Evolutionary conservation across 1,140 invertebrate species (phyloP).

Genomic region (Cecropterus lyciades): DNA sequence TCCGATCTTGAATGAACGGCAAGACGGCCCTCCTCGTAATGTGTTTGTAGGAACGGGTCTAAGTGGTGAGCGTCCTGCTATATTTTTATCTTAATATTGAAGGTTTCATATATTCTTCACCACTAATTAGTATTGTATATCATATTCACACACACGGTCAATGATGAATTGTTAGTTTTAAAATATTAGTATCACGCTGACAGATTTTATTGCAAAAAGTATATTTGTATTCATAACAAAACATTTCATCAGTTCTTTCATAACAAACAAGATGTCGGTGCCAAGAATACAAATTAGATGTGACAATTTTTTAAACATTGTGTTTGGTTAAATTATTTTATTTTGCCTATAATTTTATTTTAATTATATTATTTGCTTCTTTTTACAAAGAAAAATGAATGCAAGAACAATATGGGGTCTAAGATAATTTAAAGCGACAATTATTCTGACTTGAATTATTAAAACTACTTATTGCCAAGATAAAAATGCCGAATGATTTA

Average conservation of each 20-base stretch:
- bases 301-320: constrained; percentile 13
- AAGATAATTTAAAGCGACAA: no score
- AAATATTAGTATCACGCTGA: constrained; percentile 18
- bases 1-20: constrained; percentile 78
- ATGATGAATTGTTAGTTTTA: constrained; percentile 20
- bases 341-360: no score
- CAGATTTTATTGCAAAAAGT: constrained; percentile 31
- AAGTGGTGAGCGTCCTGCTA: constrained; percentile 34
- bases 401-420: no score
- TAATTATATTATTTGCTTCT: no score
- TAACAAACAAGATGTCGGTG: constrained; percentile 20
- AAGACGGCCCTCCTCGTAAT: constrained; percentile 73
- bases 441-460: neutral
- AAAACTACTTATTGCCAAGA: neutral
- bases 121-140: neutral
- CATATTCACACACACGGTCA: neutral
- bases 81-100: neutral
- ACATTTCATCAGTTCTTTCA: constrained; percentile 22
- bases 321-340: neutral
- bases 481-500: neutral
- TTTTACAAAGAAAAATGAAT: no score
- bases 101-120: no score
- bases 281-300: constrained; percentile 26
- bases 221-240: constrained; percentile 35
- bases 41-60: constrained; percentile 49